Evolutionary conservation across 2,797 vertebrate species (phyloP), one percentile per base, ranked within the genome.

Genomic region (Rhyacichthys aspro): DNA sequence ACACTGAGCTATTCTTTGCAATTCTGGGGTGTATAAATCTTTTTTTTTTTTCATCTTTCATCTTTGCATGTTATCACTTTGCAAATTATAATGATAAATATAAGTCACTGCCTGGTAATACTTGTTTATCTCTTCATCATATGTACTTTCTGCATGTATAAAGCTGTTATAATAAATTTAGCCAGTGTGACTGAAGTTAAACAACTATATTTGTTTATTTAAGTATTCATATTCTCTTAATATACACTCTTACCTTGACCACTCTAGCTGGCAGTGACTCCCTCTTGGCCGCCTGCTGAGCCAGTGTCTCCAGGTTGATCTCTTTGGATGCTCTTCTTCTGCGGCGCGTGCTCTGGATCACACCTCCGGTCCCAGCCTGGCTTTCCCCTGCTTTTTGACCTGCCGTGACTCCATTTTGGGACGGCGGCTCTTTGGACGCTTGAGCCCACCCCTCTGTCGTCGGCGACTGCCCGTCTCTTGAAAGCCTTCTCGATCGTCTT

Each of bases 231-330:
- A 3, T 28, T 28, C 3, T 28, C 7, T 3, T 28, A 1, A 28
- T 5, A 28, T 28, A 28, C 4, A 28, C 12, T 46, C 47, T 50
- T 15, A 90, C 87, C 87, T 90, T 89, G 46, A 55, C 14, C 12
- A 48, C 64, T 64, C 84, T 82, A 3, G 84, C 70, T 11, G 90
- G 94, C 67, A 95, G 86, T 0, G 92, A 95, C 79, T 95, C 94
- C 91, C 95, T 91, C 71, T 96, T 94, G 16, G 94, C 94, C 0
- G 96, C 96, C 83, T 96, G 95, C 71, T 95, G 94, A 11, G 96
- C 96, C 67, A 97, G 80, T 62, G 95, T 97, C 76, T 96, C 91
- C 88, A 97, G 68, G 76, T 97, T 97, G 74, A 95, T 95, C 86
- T 97, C 95, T 82, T 96, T 95, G 11, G 95, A 98, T 0, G 90